Conservation (phyloP, 1,140 invertebrate genomes). For the Hypsibius dujardini region DNA sequence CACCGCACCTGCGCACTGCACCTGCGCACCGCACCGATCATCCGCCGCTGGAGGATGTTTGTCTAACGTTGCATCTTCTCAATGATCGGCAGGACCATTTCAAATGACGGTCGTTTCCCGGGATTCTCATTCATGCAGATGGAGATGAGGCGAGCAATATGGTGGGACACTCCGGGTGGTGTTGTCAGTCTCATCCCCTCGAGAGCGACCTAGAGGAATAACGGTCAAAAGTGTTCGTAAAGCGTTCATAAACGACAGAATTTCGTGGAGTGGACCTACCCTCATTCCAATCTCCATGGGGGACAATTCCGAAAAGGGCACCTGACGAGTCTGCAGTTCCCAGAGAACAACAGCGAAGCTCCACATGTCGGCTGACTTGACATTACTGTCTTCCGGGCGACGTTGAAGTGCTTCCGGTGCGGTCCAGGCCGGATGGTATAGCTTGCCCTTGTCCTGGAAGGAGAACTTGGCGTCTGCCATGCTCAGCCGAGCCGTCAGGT, state of each 20-base stretch:
- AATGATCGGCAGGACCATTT: constrained; percentile 94
- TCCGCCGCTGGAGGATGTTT: no score
- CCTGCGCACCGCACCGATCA: no score
- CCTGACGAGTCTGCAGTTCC: constrained; percentile 88
- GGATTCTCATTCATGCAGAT: constrained; percentile 99
- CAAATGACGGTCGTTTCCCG: constrained; percentile 89
- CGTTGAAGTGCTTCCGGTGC: constrained; percentile 85
- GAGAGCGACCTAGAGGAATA: constrained; percentile 54
- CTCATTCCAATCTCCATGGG: constrained; percentile 99
- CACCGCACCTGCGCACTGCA: no score
- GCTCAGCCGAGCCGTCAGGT: constrained; percentile 84
- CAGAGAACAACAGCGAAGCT: constrained; percentile 90
- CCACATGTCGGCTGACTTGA: constrained; percentile 97
- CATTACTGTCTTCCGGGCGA: constrained; percentile 67
- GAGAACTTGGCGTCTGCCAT: constrained; percentile 99
- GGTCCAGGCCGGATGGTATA: constrained; percentile 92
- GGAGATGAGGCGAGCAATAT: constrained; percentile 78
- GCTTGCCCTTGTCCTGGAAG: constrained; percentile 78
- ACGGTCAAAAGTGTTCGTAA: constrained; percentile 22
- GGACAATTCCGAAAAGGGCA: constrained; percentile 85
- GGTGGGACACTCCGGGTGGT: constrained; percentile 78
- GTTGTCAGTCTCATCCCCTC: constrained; percentile 82
- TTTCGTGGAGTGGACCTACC: constrained; percentile 34
- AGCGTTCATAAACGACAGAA: constrained; percentile 7
- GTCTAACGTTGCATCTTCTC: constrained; percentile 72